Conservation (phyloP, 1,140 invertebrate genomes). For the Eupeodes corollae region DNA sequence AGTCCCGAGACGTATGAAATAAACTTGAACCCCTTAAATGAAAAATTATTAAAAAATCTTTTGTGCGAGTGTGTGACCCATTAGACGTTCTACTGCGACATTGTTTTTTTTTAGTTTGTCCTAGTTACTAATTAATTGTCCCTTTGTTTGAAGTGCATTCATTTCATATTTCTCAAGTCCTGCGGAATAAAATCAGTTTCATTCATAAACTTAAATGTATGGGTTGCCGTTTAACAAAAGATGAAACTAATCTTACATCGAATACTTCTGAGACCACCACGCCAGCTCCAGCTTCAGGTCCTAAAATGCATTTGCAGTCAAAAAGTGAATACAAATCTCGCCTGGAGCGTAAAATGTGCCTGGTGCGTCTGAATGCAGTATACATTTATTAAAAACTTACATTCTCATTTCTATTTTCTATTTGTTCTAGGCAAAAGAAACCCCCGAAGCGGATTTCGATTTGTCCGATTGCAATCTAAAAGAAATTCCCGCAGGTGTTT, state of each 20-base stretch:
- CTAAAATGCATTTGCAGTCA: background rate
- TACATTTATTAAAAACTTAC: too few species aligned
- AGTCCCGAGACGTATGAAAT: too few species aligned
- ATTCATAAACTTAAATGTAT: conserved; percentile 2
- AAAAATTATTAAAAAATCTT: too few species aligned
- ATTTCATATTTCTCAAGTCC: too few species aligned
- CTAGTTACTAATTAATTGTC: too few species aligned
- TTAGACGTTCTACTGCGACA: too few species aligned
- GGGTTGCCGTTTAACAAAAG: conserved; percentile 6
- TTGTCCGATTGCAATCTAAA: conserved; percentile 58
- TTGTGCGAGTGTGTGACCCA: too few species aligned
- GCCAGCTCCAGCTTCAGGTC: too few species aligned
- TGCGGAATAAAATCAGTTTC: background rate
- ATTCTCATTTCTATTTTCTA: conserved; percentile 34
- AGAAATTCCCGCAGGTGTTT: conserved; percentile 59
- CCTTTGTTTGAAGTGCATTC: too few species aligned
- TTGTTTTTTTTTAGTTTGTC: too few species aligned
- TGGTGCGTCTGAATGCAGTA: conserved; percentile 26
- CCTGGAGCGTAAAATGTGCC: conserved; percentile 42
- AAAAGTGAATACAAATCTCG: conserved; percentile 41
- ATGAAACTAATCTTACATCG: background rate
- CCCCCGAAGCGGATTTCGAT: conserved; percentile 63
- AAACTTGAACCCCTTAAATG: too few species aligned
- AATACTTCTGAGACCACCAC: too few species aligned
- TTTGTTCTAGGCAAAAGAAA: conserved; percentile 61